A percentile compares a stretch with the other conserved stretches of the same genome.
Conservation (phyloP, 2,113 vertebrate species). For the human (Homo sapiens) region DNA sequence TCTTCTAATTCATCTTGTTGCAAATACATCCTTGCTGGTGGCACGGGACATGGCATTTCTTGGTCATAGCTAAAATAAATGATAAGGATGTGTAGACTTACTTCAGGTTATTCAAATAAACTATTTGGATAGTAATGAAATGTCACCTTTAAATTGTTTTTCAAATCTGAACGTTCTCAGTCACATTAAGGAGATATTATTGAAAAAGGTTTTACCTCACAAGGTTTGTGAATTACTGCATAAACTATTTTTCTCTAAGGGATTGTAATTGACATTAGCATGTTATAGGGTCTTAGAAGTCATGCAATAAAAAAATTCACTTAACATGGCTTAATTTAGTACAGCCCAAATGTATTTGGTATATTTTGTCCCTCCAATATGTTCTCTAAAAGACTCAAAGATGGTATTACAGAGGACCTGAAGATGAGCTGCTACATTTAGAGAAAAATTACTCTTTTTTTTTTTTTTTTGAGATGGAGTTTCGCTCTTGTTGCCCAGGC, state of each 20-base stretch:
- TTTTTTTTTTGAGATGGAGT: no score
- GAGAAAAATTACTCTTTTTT: background rate
- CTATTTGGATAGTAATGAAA: background rate
- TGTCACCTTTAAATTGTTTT: background rate
- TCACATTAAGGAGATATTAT: background rate
- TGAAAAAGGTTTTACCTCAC: background rate
- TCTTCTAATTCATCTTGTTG: slow-evolving; percentile 96
- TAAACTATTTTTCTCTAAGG: background rate
- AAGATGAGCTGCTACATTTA: background rate
- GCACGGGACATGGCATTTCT: slow-evolving; percentile 93
- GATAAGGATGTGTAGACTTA: background rate
- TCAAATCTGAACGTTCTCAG: background rate
- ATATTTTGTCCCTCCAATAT: background rate
- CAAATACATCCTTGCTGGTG: slow-evolving; percentile 97
- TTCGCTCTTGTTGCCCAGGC: no score
- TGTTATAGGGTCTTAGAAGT: background rate
- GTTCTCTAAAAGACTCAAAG: background rate
- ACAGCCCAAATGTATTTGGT: background rate
- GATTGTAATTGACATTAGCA: background rate
- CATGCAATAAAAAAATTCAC: background rate
- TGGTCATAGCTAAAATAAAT: slow-evolving; percentile 91
- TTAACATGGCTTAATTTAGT: background rate
- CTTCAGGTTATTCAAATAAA: background rate
- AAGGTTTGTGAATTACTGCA: background rate
- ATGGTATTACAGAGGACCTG: background rate